Base-by-base conservation (phyloP, 2,797 vertebrate genomes). In the Muscicapa striata region DNA sequence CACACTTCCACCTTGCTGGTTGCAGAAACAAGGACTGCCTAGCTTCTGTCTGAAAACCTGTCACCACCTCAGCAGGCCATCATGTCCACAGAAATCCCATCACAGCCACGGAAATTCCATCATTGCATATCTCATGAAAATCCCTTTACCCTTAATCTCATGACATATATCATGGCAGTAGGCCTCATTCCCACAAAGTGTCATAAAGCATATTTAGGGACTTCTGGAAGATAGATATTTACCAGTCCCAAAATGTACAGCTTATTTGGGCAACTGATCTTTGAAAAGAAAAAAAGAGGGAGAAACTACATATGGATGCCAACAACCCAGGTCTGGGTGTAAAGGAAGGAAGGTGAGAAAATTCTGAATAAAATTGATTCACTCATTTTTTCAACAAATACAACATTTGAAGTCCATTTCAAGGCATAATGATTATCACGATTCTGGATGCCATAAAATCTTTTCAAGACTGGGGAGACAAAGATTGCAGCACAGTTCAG, bases 1-100 rank as follows among this genome's bases (percentile, higher is more conserved):
- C n/a, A 4, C 7, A 19, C 8, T 72, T 64, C 30, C 18, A 41
- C n/a, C 21, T 32, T 10, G 8, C 13, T 1, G 0, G 16, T 1
- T 54, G 17, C 21, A 70, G 24, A 9, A 13, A 45, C 51, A 52
- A 34, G 3, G 10, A 45, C 26, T 27, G 22, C 30, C 24, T 57
- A 26, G 21, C 5, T 14, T 40, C 72, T 77, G 16, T 17, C 12
- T 70, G 16, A 26, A 30, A 70, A 30, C 5, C 3, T 64, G n/a
- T 51, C n/a, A 77, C 13, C 24, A 22, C 8, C 12, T 72, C 29
- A 52, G 34, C 29, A 58, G 40, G 21, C 6, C 51, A 52, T 30
- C 24, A 6, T 15, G 13, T 57, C 45, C 24, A 45, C 12, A n/a
- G 51, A 64, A 63, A 82, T 36, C 9, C 22, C 10, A 23, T 19